These are phyloP conservation scores for Chlorodrepanis virens DNA, from an alignment of 2,113 vertebrate species.

Conservation along the genomic window DNA sequence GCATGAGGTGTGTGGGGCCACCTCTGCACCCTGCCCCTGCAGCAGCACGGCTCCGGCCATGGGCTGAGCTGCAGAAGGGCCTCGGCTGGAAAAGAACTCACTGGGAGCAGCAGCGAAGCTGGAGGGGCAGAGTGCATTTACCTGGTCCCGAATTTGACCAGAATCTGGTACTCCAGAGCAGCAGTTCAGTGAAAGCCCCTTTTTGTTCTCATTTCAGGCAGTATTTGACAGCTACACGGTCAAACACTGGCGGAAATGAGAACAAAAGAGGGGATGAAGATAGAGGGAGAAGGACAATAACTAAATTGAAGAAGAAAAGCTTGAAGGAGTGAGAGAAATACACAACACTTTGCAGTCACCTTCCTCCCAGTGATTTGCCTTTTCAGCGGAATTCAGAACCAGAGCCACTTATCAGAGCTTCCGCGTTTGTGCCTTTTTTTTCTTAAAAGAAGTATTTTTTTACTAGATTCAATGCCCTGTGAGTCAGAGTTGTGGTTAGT, in stretches of 20 bases:
- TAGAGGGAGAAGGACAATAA: neutral
- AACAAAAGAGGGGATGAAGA: neutral
- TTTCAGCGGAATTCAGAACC: neutral
- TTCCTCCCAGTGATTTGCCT: neutral
- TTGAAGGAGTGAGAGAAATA: neutral
- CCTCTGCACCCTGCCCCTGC: neutral
- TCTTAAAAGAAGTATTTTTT: neutral
- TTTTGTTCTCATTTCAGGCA: neutral
- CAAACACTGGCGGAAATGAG: too few relatives aligned
- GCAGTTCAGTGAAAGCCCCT: neutral
- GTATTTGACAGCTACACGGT: neutral
- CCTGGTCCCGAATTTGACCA: neutral
- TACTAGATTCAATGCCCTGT: neutral
- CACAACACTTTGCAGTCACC: neutral
- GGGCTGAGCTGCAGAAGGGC: neutral
- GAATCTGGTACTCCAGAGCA: neutral
- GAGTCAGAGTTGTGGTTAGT: neutral
- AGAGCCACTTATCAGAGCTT: neutral
- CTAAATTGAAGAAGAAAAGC: neutral
- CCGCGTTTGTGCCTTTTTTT: neutral
- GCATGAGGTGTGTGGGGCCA: neutral
- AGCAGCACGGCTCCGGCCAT: fast-evolving
- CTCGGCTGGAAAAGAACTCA: neutral
- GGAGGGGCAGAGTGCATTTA: neutral
- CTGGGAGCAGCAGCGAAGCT: neutral